Percentiles rank a stretch among this genome's conserved stretches.
These are phyloP conservation scores for Sakesphorus luctuosus DNA, from an alignment of 2,113 vertebrate species.

Conservation along the genomic window DNA sequence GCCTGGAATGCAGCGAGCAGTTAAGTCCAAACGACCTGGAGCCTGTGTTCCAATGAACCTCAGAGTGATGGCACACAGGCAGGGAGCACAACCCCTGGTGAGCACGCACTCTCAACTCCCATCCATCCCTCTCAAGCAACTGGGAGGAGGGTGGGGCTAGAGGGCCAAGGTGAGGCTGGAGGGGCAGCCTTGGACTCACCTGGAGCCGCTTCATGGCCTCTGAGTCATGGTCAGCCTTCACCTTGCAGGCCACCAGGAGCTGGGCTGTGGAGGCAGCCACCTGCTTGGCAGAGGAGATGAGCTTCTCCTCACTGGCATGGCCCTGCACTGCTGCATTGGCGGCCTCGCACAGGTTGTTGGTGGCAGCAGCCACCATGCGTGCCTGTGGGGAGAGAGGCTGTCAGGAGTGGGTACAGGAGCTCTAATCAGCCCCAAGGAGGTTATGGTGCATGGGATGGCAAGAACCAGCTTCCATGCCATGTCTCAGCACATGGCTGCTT, in stretches of 20 bases:
- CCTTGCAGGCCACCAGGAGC: conserved; percentile 97
- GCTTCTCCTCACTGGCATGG: conserved; percentile 97
- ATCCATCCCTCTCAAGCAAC: neutral
- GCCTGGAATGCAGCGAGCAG: neutral
- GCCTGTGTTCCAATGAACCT: neutral
- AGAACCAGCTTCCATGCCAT: neutral
- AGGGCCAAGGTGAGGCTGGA: neutral
- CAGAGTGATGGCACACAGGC: neutral
- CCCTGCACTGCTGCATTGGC: conserved; percentile 97
- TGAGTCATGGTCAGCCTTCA: conserved; percentile 97
- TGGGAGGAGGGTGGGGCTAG: neutral
- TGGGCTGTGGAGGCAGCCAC: conserved; percentile 98
- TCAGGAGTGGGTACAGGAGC: neutral
- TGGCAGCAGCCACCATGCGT: conserved; percentile 95
- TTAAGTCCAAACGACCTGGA: neutral
- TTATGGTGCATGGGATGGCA: fast-evolving
- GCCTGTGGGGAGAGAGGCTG: conserved; percentile 76
- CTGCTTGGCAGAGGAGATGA: conserved; percentile 98
- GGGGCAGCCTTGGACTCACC: conserved; percentile 70
- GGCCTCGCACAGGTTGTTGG: conserved; percentile 95
- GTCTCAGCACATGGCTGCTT: neutral
- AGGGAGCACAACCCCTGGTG: neutral
- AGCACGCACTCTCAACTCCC: neutral
- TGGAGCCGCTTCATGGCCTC: conserved; percentile 98
- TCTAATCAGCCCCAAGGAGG: fast-evolving